Evolutionary conservation across 2,113 vertebrate species (phyloP).

Genomic region (Xenopus laevis): DNA sequence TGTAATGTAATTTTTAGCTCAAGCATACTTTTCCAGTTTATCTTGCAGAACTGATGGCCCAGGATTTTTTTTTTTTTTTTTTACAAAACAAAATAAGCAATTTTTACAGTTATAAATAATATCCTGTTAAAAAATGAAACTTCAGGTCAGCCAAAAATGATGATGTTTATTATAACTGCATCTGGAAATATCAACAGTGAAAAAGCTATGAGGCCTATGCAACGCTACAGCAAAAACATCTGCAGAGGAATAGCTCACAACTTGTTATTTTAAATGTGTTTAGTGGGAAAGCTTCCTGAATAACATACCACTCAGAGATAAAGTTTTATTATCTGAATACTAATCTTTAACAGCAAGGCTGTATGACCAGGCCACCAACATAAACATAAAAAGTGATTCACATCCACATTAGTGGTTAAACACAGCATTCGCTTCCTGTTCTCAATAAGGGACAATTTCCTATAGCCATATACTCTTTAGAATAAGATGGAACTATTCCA

Average conservation of each 20-base stretch:
- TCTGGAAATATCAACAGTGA: constrained; percentile 38
- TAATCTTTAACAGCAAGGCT: constrained; percentile 37
- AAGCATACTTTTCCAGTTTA: too few species aligned
- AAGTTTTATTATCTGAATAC: constrained; percentile 35
- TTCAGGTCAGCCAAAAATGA: constrained; percentile 44
- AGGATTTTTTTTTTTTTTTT: too few species aligned
- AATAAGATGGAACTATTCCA: too few species aligned
- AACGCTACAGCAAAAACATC: constrained; percentile 24
- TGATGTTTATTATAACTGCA: constrained; percentile 26
- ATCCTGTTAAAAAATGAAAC: constrained; percentile 32
- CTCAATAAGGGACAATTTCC: neutral
- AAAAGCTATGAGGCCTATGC: constrained; percentile 44
- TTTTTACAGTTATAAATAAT: constrained; percentile 33
- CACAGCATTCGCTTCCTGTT: neutral
- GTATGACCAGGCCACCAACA: constrained; percentile 31
- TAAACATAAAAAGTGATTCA: constrained; percentile 24
- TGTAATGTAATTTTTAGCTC: too few species aligned
- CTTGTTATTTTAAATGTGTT: constrained; percentile 16
- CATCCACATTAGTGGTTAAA: constrained; percentile 8
- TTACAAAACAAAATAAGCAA: constrained; percentile 25
- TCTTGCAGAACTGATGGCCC: constrained; percentile 8
- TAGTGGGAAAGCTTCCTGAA: constrained; percentile 38
- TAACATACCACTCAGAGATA: constrained; percentile 42
- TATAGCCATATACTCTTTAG: neutral
- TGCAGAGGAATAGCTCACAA: constrained; percentile 28